Evolutionary conservation across 1,140 invertebrate genomes (phyloP), one percentile per base, ranked within the genome.

Genomic region (Eubasilissa regina): DNA sequence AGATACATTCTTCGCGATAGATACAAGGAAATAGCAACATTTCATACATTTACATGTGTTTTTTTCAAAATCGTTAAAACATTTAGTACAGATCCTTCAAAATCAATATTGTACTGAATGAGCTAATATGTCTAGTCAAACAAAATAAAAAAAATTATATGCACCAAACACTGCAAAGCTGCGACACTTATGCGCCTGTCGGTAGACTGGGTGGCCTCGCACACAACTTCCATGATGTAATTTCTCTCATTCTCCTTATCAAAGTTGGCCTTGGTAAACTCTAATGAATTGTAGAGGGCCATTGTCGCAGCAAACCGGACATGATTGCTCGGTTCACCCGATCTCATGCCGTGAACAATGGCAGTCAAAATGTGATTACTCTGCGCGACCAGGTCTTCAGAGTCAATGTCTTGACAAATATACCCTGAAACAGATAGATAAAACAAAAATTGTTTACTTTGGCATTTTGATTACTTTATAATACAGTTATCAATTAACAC

Each of bases 161-260:
- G 70, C 25, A 99, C 99, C 84, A 99, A 91, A 91, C 98, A 99
- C 87, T 99, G 98, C 56, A 99, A 89, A 13, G 98, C 97, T 12
- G 97, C 96, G 44, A 99, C 98, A 90, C 95, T 93, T 74, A 98
- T 95, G 87, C 96, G 94, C 51, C 95, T 94, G 85, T 99, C 96
- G 48, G 90, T 86, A 3, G 94, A 95, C 84, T 96, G 95, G 11
- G 95, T 97, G 17, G 95, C 94, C 88, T 96, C 94, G 87, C 98
- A 99, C 10, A 99, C 98, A 25, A 98, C 97, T 92, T 99, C 97
- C 99, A 99, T 99, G 55, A 99, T 99, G 86, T 98, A 99, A 88
- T 99, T 98, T 83, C 99, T 91, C 89, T 99, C 98, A 80, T 94
- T 93, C 91, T 99, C 97, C 87, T 97, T 97, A 83, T 99, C 97